These are phyloP conservation scores for Vidua macroura DNA, from an alignment of 2,113 vertebrate species.

Conservation along the genomic window DNA sequence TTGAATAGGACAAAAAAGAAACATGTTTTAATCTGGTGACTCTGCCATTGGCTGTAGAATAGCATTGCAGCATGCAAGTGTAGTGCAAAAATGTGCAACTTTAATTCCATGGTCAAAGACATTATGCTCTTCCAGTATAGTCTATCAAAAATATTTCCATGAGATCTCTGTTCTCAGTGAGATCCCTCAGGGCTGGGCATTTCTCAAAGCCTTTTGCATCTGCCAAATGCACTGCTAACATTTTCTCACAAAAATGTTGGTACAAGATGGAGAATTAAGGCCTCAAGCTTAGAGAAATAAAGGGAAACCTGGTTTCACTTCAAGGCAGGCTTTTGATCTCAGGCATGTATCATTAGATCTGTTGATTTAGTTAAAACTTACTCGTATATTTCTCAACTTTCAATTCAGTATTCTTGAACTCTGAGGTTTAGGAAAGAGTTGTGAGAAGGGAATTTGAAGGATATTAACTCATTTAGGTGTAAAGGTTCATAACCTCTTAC, in stretches of 20 bases:
- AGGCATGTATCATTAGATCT: background rate
- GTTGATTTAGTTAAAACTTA: constrained; percentile 26
- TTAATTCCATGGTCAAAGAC: background rate
- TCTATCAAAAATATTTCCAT: background rate
- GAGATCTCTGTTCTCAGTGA: background rate
- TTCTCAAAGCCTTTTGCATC: background rate
- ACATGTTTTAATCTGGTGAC: background rate
- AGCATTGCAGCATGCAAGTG: background rate
- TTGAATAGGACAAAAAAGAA: background rate
- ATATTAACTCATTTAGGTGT: background rate
- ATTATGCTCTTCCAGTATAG: background rate
- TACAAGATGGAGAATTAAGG: background rate
- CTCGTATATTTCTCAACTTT: background rate
- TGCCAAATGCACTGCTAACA: background rate
- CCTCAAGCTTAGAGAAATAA: background rate
- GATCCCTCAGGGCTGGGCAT: background rate
- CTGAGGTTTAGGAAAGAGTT: background rate
- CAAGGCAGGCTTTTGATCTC: background rate
- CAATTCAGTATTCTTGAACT: background rate
- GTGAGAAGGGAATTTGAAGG: background rate
- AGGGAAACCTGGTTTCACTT: background rate
- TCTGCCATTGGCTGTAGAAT: background rate
- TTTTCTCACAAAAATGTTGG: background rate
- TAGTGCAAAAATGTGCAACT: background rate
- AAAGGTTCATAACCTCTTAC: background rate